Evolutionary conservation across 2,113 vertebrate genomes (phyloP).

Genomic region (Tor tambroides): DNA sequence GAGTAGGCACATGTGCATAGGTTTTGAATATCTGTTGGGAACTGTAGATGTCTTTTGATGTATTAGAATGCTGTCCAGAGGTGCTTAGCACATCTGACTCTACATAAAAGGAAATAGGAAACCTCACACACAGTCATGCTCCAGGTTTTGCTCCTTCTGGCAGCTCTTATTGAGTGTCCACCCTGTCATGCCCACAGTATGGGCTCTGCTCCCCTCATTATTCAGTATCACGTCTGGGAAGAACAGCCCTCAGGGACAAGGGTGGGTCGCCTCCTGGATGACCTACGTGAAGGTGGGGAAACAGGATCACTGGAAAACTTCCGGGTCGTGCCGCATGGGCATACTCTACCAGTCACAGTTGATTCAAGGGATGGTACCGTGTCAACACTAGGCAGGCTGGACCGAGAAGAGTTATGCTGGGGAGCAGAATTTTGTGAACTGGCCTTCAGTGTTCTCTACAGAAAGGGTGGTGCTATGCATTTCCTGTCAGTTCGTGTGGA

Average conservation of each 20-base stretch:
- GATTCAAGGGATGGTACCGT: slow-evolving; percentile 77
- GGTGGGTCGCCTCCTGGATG: slow-evolving; percentile 82
- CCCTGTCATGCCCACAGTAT: slow-evolving; percentile 39
- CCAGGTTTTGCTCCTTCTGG: slow-evolving; percentile 65
- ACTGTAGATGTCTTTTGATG: not conserved
- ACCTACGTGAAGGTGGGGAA: slow-evolving; percentile 76
- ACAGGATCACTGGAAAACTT: slow-evolving; percentile 73
- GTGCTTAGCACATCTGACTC: not conserved
- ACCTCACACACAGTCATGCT: slow-evolving; percentile 65
- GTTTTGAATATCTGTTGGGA: not conserved
- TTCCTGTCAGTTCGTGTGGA: slow-evolving; percentile 85
- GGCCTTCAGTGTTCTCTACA: slow-evolving; percentile 84
- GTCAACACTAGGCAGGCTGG: slow-evolving; percentile 80
- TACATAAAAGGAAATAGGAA: slow-evolving; percentile 15
- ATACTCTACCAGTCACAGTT: slow-evolving; percentile 79
- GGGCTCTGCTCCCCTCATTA: slow-evolving; percentile 61
- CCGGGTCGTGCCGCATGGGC: slow-evolving; percentile 82
- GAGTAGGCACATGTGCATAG: not conserved
- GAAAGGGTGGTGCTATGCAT: slow-evolving; percentile 70
- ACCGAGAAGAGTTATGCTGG: slow-evolving; percentile 87
- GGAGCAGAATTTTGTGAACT: slow-evolving; percentile 83
- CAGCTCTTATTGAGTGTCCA: slow-evolving; percentile 49
- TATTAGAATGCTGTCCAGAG: slow-evolving; percentile 58
- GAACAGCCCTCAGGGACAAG: slow-evolving; percentile 82
- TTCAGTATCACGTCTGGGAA: slow-evolving; percentile 83